These are phyloP conservation scores for Brachylomia viminalis DNA, from an alignment of 2,888 invertebrate species.

Conservation along the genomic window DNA sequence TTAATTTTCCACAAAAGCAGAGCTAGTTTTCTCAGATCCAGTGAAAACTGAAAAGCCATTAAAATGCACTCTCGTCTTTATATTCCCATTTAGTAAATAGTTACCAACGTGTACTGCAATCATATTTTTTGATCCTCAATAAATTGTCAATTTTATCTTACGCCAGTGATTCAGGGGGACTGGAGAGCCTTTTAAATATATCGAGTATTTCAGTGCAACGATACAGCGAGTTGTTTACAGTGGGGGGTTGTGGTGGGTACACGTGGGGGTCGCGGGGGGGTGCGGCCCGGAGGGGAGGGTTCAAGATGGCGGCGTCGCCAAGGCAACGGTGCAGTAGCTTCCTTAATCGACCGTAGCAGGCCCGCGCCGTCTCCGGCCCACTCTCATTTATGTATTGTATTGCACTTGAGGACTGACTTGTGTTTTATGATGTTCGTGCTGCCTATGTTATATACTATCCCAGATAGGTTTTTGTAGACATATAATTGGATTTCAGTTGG, in stretches of 20 bases:
- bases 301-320: slow-evolving; percentile 89
- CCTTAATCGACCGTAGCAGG: slow-evolving; percentile 90
- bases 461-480: background rate
- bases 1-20: slow-evolving; percentile 29
- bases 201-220: slow-evolving; percentile 90
- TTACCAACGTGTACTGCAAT: slow-evolving; percentile 67
- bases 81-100: slow-evolving; percentile 64
- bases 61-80: slow-evolving; percentile 54
- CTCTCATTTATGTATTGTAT: slow-evolving; percentile 88
- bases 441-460: slow-evolving; percentile 49
- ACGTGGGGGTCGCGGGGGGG: slow-evolving; percentile 65
- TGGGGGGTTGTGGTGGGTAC: slow-evolving; percentile 71
- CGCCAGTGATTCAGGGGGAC: slow-evolving; percentile 79
- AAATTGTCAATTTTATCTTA: slow-evolving; percentile 83
- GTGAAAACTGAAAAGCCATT: slow-evolving; percentile 47
- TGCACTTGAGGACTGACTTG: slow-evolving; percentile 82
- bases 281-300: slow-evolving; percentile 72
- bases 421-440: slow-evolving; percentile 75
- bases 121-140: slow-evolving; percentile 79
- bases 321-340: slow-evolving; percentile 90
- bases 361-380: slow-evolving; percentile 78
- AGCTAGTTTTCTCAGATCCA: slow-evolving; percentile 19
- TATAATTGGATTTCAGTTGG: slow-evolving; percentile 19
- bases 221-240: slow-evolving; percentile 89
- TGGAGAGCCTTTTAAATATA: slow-evolving; percentile 87